A percentile compares a stretch with the other conserved stretches of the same genome.
phyloP scores from a whole-genome alignment of 2,888 invertebrate species.

The Tinea semifulvella region DNA sequence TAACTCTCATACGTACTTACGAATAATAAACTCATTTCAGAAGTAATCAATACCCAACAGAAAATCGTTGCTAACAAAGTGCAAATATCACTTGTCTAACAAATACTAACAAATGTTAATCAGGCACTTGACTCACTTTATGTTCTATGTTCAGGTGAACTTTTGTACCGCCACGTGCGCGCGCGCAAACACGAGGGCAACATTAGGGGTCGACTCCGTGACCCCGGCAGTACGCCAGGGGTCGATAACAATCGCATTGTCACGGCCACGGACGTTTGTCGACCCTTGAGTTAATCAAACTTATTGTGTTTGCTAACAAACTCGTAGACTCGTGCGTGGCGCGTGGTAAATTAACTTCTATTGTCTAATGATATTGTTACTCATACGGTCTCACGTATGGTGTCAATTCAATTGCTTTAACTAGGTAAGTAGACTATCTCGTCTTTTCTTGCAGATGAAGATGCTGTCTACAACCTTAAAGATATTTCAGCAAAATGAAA shows the following conservation, averaged over 20 bases:
- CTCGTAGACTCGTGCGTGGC: slow-evolving; percentile 43
- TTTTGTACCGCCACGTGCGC: slow-evolving; percentile 35
- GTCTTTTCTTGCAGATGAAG: no score
- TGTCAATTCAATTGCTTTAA: no score
- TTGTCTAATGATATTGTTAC: not conserved
- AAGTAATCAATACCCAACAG: no score
- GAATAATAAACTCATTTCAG: no score
- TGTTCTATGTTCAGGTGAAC: slow-evolving; percentile 22
- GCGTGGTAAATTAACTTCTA: slow-evolving; percentile 34
- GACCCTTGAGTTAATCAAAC: slow-evolving; percentile 11
- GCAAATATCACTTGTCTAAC: not conserved
- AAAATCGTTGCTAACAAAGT: no score
- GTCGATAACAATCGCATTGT: slow-evolving; percentile 53
- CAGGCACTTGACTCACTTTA: slow-evolving; percentile 14
- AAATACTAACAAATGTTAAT: not conserved
- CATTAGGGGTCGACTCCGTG: slow-evolving; percentile 36
- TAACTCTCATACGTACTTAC: no score
- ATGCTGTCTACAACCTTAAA: no score
- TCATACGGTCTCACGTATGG: no score
- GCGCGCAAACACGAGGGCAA: slow-evolving; percentile 19
- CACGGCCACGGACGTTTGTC: slow-evolving; percentile 18
- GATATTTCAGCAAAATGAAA: not conserved
- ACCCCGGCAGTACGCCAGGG: slow-evolving; percentile 29
- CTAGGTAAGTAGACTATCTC: no score
- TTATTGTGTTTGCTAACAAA: slow-evolving; percentile 33